A percentile compares a stretch with the other conserved stretches of the same genome.
phyloP scores from a whole-genome alignment of 2,797 vertebrate genomes.

The Mus caroli region DNA sequence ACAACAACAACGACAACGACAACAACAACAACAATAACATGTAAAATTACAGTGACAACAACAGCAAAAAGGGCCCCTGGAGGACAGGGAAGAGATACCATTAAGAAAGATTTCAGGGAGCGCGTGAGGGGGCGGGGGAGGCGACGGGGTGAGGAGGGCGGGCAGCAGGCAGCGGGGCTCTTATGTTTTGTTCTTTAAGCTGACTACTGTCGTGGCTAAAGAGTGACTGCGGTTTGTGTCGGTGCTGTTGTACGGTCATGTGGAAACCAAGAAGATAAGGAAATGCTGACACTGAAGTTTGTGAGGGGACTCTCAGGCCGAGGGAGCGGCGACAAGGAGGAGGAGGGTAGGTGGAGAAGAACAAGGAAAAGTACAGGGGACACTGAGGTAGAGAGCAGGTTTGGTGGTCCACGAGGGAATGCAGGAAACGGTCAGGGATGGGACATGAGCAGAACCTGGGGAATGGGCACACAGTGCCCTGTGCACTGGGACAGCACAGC shows the following conservation, averaged over 20 bases:
- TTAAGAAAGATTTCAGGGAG: neutral
- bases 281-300: neutral
- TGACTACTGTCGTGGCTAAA: neutral
- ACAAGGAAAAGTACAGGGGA: no score
- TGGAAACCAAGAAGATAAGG: neutral
- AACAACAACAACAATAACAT: neutral
- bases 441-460: neutral
- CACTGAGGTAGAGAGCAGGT: neutral
- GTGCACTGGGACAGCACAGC: neutral
- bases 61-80: neutral
- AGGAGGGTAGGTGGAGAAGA: neutral
- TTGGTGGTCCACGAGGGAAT: neutral
- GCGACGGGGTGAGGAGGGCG: no score
- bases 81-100: neutral
- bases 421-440: neutral
- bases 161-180: no score
- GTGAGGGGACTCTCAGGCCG: neutral
- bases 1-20: neutral
- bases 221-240: neutral
- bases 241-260: neutral
- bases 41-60: neutral
- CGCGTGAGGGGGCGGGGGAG: neutral
- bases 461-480: neutral
- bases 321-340: neutral
- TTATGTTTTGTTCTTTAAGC: neutral